These are phyloP conservation scores for Elachura formosa DNA, from an alignment of 2,113 vertebrate species.

Conservation along the genomic window DNA sequence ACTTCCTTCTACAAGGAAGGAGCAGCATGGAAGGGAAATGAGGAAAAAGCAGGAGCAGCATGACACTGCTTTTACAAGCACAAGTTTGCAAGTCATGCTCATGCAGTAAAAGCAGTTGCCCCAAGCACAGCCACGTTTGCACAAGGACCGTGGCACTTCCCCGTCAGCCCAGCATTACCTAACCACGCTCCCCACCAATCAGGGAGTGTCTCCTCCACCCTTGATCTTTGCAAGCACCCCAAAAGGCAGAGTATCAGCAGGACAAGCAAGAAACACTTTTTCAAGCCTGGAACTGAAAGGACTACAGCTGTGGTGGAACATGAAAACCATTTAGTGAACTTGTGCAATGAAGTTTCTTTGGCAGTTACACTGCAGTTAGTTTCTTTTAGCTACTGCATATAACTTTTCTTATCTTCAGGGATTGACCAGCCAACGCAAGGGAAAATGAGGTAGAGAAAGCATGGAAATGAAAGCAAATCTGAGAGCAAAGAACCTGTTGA, in stretches of 20 bases:
- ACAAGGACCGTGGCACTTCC: background rate
- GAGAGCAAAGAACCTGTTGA: background rate
- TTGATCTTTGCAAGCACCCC: background rate
- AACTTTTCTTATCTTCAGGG: background rate
- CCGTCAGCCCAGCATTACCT: background rate
- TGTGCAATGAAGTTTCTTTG: background rate
- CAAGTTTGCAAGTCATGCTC: constrained; percentile 10
- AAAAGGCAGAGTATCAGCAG: background rate
- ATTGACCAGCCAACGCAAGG: background rate
- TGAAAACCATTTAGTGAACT: background rate
- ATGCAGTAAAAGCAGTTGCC: background rate
- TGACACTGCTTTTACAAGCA: constrained; percentile 1
- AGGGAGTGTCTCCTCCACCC: background rate
- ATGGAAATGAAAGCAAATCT: background rate
- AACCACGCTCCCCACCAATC: background rate
- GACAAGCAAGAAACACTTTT: background rate
- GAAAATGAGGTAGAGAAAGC: background rate
- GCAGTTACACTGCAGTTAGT: background rate
- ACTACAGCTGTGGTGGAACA: background rate
- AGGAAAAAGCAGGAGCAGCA: background rate
- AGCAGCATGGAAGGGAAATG: fast-evolving
- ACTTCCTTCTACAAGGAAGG: background rate
- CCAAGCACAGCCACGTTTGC: background rate
- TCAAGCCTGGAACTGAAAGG: background rate
- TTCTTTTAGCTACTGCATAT: background rate